Base-by-base conservation (phyloP, 2,797 vertebrate species). In the Micropoecilia bifurca region DNA sequence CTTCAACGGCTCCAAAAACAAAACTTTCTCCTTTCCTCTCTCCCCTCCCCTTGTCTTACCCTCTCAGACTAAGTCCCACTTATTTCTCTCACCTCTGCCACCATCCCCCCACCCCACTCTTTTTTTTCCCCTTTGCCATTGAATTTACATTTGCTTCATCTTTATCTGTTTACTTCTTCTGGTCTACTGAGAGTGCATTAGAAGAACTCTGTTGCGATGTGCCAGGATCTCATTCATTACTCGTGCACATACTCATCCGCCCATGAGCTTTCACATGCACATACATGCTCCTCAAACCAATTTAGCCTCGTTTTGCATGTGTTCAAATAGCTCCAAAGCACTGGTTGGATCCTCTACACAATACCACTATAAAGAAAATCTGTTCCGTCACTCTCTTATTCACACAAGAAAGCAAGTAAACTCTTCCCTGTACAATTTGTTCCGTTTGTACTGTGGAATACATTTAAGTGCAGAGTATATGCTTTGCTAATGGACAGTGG, bases 1-100 rank as follows among this genome's bases (percentile, higher is more conserved):
- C 94, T 95, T 96, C 89, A 90, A 83, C 85, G 91, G 92, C 94
- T 96, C 95, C 94, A 96, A 96, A 95, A 96, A 95, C 94, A 95
- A 89, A 91, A 88, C 88, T 81, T 83, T 76, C 85, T 50, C 78
- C 83, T 78, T 78, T 76, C 69, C 83, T 82, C n/a, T 47, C 25
- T 36, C 57, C 78, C 20, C n/a, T 30, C 20, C 57, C 20, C 78
- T 79, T 81, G 85, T 86, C 84, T 71, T 85, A 73, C 85, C 41
- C 87, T 87, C 87, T 87, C 83, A 45, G 25, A 22, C 25, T 68
- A 13, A 80, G 80, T 79, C 79, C 85, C 48, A 2, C 81, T 86
- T 80, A 71, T 79, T 69, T 57, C 77, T 45, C 20, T 68, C 74
- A 61, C 74, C 41, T 55, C 72, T 72, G 59, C n/a, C 25, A 43